Percentiles rank a stretch among this genome's conserved stretches.
Evolutionary conservation across 2,888 invertebrate species (phyloP).

Genomic region (Hirtodrosophila histrioides): DNA sequence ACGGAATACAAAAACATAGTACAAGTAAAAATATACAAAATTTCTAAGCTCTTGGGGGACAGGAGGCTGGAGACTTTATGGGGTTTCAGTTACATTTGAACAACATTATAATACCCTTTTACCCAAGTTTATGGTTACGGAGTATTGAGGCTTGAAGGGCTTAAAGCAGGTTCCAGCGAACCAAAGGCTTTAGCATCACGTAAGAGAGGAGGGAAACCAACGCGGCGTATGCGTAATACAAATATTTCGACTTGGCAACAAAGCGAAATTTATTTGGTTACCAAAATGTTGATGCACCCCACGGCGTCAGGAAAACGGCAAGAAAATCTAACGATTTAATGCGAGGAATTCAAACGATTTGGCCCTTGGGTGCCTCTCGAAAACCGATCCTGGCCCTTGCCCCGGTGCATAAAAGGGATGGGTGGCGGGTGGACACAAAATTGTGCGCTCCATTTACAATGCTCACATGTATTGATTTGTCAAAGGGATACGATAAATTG

Average conservation of each 20-base stretch:
- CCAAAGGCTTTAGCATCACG: conserved; percentile 42
- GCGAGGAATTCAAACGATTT: conserved; percentile 73
- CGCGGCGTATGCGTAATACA: conserved; percentile 63
- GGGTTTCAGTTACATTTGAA: too few species aligned
- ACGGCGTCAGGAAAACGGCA: conserved; percentile 23
- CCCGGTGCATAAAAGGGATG: not conserved
- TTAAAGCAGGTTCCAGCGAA: conserved; percentile 25
- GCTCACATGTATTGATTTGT: conserved; percentile 66
- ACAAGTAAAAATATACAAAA: too few species aligned
- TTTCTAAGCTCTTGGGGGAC: too few species aligned
- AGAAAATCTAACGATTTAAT: conserved; percentile 73
- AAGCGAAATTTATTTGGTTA: conserved; percentile 73
- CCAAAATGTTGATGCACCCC: conserved; percentile 52
- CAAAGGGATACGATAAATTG: conserved; percentile 68
- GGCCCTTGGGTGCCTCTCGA: conserved; percentile 42
- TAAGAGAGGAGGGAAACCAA: conserved; percentile 30
- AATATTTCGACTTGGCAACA: conserved; percentile 68
- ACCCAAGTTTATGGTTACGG: not conserved
- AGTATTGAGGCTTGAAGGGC: conserved; percentile 33
- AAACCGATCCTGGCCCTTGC: conserved; percentile 12
- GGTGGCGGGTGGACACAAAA: conserved; percentile 18
- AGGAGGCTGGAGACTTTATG: too few species aligned
- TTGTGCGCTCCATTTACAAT: conserved; percentile 61
- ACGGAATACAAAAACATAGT: too few species aligned
- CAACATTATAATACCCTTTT: not conserved